Conservation (phyloP, 2,797 vertebrate species). For the Diplodus sargus region DNA sequence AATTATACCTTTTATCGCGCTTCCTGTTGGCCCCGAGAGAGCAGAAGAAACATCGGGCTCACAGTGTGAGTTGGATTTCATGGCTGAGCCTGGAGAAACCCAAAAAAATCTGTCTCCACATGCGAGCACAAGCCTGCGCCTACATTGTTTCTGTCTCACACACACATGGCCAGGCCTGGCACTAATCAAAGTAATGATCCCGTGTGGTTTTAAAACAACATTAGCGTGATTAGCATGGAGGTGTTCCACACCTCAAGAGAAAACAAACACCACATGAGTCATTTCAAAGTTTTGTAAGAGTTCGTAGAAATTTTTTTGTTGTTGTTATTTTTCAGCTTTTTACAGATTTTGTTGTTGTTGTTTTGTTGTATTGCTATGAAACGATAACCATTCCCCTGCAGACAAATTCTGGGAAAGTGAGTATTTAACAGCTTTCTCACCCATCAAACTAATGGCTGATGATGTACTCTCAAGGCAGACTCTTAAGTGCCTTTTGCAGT, state of each 20-base stretch:
- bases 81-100: conserved; percentile 7
- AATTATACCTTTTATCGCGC: conserved; percentile 47
- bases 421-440: neutral
- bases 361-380: neutral
- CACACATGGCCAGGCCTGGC: conserved; percentile 25
- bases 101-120: conserved; percentile 14
- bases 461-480: neutral
- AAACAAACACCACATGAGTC: neutral
- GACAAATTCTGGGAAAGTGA: neutral
- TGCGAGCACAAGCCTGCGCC: neutral
- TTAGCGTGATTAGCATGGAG: neutral
- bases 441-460: neutral
- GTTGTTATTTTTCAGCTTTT: neutral
- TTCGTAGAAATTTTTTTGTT: neutral
- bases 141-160: conserved; percentile 11
- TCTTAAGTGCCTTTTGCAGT: neutral
- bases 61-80: conserved; percentile 28
- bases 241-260: neutral
- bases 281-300: too few relatives aligned
- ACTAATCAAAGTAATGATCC: conserved; percentile 13
- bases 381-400: neutral
- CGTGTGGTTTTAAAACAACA: conserved; percentile 16
- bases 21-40: conserved; percentile 49
- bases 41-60: conserved; percentile 1
- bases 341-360: neutral